These are phyloP conservation scores for Anas bernieri DNA, from an alignment of 2,797 vertebrate genomes.

Conservation along the genomic window DNA sequence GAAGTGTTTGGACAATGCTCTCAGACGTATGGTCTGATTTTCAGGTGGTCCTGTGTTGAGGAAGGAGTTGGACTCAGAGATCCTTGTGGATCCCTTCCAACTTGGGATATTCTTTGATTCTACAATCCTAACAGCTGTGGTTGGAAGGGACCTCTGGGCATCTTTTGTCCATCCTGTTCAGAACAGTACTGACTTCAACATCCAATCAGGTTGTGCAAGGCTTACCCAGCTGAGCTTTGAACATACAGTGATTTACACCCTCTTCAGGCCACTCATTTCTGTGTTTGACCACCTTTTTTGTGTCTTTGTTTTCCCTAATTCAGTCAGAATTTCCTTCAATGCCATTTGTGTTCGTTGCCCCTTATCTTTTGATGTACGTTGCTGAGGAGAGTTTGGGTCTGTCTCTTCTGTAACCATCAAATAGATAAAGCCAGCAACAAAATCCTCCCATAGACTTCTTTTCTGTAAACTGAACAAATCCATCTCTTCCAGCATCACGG, in stretches of 20 bases:
- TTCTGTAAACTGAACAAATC: background rate
- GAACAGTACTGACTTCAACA: background rate
- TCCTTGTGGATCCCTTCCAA: background rate
- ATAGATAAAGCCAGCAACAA: background rate
- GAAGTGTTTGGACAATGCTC: background rate
- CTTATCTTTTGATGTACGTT: background rate
- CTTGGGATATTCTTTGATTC: background rate
- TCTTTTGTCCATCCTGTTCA: background rate
- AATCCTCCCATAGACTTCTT: background rate
- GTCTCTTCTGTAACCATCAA: background rate
- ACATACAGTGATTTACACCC: fast-evolving
- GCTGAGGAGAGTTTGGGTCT: background rate
- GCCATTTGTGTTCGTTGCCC: background rate
- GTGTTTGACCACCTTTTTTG: background rate
- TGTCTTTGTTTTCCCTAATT: background rate
- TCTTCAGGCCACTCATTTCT: background rate
- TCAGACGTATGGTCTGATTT: background rate
- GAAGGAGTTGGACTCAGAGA: background rate
- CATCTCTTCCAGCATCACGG: background rate
- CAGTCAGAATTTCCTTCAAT: background rate
- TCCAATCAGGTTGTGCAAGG: background rate
- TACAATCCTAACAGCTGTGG: background rate
- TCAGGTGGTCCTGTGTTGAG: background rate
- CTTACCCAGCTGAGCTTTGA: background rate
- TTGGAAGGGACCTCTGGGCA: background rate